Evolutionary conservation across 2,888 invertebrate genomes (phyloP), one percentile per base, ranked within the genome.

Genomic region (Cephus runcator): DNA sequence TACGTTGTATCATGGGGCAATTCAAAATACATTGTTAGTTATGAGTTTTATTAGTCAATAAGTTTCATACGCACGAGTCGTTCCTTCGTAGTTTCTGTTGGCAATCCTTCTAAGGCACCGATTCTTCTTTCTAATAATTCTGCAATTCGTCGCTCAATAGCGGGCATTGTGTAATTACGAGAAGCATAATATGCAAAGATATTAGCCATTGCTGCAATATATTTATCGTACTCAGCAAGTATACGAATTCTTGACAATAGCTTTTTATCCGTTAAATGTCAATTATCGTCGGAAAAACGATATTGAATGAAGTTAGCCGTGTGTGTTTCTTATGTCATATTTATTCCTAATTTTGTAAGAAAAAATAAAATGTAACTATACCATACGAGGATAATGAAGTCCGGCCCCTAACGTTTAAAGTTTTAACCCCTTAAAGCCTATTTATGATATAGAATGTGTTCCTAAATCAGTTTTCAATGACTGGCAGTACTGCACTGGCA

Each of bases 81-180:
- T 36, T 89, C 87, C 76, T 87, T 85, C 12, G 85, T 82, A 71
- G 81, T 87, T 79, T 89, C 87, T 35, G 78, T 81, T 1, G 87
- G 79, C 12, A 85, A 68, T 76, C 79, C 81, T 36, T 87, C 87
- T 23, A 83, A 79, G 11, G 81, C 80, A 4, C 82, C 84, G 56
- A 86, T 82, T 81, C 89, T 84, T 74, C 87, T 84, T 73, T 88
- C 84, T 69, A 88, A 84, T 56, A 90, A 84, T 75, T 87, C 86
- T 0, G 85, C 82, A 23, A 89, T 90, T 15, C 90, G 86, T 33
- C 83, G 84, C 12, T 89, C 88, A 74, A 90, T 88, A 34, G 89
- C 89, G 11, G 89, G 88, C 77, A 86, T 86, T 12, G 88, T 87
- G 69, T 90, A 90, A 86, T 90, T 89, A 31, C 87, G 83, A n/a